Evolutionary conservation across 2,888 invertebrate genomes (phyloP), one percentile per base, ranked within the genome.

Genomic region (Halictus ligatus): DNA sequence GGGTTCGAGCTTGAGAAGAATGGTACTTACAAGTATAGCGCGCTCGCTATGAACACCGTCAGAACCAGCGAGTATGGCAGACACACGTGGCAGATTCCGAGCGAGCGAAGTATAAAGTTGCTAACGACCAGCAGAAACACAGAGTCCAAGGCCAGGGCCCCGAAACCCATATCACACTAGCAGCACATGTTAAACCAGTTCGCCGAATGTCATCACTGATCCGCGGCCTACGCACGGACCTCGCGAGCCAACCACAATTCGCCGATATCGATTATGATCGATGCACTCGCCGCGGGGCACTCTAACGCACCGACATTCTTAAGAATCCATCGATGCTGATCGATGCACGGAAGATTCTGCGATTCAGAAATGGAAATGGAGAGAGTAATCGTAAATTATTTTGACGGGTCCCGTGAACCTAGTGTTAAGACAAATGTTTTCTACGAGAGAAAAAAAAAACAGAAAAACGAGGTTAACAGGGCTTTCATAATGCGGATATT

Each of bases 31-130:
- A 93, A 81, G 76, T 92, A 89, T 54, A 94, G 79, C 75, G 88
- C 89, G 90, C 90, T 88, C 80, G 92, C 88, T 86, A 94, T 86
- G 89, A 94, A 91, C 75, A 92, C 81, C 7, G 93, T 92, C 71
- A 94, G 81, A n/a, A 94, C 87, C 75, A 94, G 88, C 48, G 94
- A 92, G 81, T 94, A 93, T 21, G 94, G 94, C 80, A 94, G 87
- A 77, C 94, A 94, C 84, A 93, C 81, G 58, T 91, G 89, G 77
- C 94, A 94, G 77, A 94, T 71, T 46, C 92, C 93, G 69, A 94
- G 69, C 25, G 90, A 89, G 71, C 90, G 92, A 7, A 94, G 90
- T 40, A 86, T 48, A 43, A 92, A 77, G 87, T 94, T 94, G 60
- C 88, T 89, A 77, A 90, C 82, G 60, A 92, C 75, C 21, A 94